These are phyloP conservation scores for Globodera rostochiensis DNA, from an alignment of 1,140 invertebrate genomes.

Conservation along the genomic window DNA sequence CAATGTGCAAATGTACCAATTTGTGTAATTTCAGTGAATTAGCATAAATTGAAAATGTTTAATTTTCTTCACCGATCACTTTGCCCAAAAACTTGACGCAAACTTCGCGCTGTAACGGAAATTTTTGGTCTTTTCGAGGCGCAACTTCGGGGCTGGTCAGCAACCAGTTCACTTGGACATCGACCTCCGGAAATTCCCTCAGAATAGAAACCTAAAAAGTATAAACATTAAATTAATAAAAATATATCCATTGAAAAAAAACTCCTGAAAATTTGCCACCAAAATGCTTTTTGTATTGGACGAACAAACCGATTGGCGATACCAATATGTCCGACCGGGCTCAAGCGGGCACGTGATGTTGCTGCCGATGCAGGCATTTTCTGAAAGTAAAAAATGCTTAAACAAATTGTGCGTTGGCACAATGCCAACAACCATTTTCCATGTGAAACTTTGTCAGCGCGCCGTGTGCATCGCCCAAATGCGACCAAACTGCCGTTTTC, in stretches of 20 bases:
- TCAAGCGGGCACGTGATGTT: conserved; percentile 49
- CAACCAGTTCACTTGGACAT: conserved; percentile 37
- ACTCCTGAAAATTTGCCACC: not conserved
- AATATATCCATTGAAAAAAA: not conserved
- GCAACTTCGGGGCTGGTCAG: conserved; percentile 12
- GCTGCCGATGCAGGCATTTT: conserved; percentile 37
- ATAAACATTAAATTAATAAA: conserved; percentile 10
- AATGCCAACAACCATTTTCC: conserved; percentile 29
- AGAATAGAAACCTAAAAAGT: conserved; percentile 21
- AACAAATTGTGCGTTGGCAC: not conserved
- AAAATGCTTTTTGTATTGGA: not conserved
- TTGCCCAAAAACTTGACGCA: conserved; percentile 40
- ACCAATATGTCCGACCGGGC: conserved; percentile 43
- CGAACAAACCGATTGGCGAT: conserved; percentile 40
- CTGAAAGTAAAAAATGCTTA: not conserved
- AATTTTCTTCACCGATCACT: conserved; percentile 30
- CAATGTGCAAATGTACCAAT: too few relatives aligned
- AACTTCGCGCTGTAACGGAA: conserved; percentile 26
- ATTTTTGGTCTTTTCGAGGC: conserved; percentile 1
- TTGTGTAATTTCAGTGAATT: not conserved
- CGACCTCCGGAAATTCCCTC: conserved; percentile 12
- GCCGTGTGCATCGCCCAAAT: conserved; percentile 40
- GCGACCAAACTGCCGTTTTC: conserved; percentile 39
- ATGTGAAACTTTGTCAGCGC: conserved; percentile 42
- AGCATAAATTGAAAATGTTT: conserved; percentile 3